Conservation (phyloP, 2,888 invertebrate species). For the Agriopis leucophaearia region DNA sequence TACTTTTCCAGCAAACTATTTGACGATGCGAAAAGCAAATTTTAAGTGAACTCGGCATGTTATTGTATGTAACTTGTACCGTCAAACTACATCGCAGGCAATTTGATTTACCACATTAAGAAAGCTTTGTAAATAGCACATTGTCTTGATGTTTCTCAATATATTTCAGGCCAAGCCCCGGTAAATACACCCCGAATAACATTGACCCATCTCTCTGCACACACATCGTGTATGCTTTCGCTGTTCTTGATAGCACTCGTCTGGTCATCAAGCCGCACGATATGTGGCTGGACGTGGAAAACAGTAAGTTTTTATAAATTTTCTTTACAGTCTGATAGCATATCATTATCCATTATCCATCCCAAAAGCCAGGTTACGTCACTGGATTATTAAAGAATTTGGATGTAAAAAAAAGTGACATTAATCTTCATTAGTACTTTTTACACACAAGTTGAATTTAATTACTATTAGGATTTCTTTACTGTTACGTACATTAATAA, state of each 20-base stretch:
- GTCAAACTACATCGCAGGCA: neutral
- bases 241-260: constrained; percentile 91
- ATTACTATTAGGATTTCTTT: neutral
- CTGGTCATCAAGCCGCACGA: constrained; percentile 94
- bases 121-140: neutral
- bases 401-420: neutral
- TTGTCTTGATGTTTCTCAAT: neutral
- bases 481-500: neutral
- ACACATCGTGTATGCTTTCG: constrained; percentile 97
- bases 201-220: constrained; percentile 95
- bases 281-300: constrained; percentile 95
- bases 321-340: neutral
- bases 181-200: constrained; percentile 93
- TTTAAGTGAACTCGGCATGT: neutral
- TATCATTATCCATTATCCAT: neutral
- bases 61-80: neutral
- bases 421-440: neutral
- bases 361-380: neutral
- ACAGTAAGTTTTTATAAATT: constrained; percentile 85
- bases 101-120: neutral
- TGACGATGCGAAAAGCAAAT: neutral
- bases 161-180: constrained; percentile 89
- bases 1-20: neutral
- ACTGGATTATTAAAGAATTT: neutral
- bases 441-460: neutral